Evolutionary conservation across 2,113 vertebrate genomes (phyloP).

Genomic region (Gymnogyps californianus): DNA sequence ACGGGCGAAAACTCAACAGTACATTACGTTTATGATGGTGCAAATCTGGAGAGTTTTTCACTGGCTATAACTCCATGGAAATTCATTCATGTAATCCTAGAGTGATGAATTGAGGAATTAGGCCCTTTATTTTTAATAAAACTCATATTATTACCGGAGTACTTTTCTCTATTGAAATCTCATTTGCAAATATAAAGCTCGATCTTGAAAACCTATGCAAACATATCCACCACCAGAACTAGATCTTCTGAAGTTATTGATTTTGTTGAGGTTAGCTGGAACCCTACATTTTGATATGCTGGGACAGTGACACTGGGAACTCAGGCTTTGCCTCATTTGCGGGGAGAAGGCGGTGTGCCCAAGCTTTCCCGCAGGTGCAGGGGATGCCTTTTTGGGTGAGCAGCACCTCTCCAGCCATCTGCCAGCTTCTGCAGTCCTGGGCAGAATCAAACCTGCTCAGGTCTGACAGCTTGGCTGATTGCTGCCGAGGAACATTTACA

Average conservation of each 20-base stretch:
- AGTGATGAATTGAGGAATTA: background rate
- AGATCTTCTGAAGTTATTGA: background rate
- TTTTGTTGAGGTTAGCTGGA: background rate
- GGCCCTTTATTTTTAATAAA: conserved; percentile 9
- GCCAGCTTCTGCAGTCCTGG: background rate
- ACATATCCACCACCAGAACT: fast-evolving
- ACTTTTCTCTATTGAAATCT: background rate
- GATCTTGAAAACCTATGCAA: background rate
- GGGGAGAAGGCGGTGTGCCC: fast-evolving
- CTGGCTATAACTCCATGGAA: background rate
- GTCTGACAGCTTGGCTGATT: background rate
- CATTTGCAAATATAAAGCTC: background rate
- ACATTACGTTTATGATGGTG: background rate
- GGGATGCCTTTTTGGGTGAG: background rate
- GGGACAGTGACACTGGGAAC: background rate
- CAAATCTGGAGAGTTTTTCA: background rate
- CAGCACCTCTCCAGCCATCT: background rate
- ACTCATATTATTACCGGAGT: background rate
- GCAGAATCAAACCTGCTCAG: background rate
- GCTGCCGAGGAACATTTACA: background rate
- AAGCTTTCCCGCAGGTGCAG: background rate
- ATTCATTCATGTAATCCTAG: background rate
- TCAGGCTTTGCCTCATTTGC: background rate
- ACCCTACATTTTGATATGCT: background rate
- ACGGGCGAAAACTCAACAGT: background rate